These are phyloP conservation scores for Drosophila nebulosa DNA, from an alignment of 1,140 invertebrate species.

Conservation along the genomic window DNA sequence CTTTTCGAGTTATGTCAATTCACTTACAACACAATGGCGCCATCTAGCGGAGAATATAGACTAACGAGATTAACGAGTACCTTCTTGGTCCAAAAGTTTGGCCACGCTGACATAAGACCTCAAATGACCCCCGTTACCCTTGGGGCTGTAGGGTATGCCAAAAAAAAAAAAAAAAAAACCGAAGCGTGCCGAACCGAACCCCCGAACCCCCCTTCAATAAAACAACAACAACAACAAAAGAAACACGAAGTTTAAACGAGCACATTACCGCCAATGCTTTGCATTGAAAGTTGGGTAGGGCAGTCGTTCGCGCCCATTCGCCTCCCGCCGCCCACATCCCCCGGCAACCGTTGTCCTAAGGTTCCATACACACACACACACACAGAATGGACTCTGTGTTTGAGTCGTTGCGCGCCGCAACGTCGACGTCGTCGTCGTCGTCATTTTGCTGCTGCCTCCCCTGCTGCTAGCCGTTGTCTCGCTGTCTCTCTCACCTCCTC, in stretches of 20 bases:
- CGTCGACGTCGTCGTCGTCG: constrained; percentile 24
- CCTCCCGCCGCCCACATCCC: constrained; percentile 10
- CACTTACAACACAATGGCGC: not conserved
- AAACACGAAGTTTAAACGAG: not conserved
- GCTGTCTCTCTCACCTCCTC: not conserved
- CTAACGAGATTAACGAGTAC: not conserved
- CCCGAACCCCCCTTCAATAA: not conserved
- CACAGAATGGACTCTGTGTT: constrained; percentile 6
- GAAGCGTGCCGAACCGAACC: not conserved
- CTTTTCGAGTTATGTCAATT: not conserved
- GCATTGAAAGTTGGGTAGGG: not conserved
- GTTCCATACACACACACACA: constrained; percentile 1
- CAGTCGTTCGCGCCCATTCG: constrained; percentile 3
- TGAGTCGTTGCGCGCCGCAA: constrained; percentile 33
- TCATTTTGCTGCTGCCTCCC: constrained; percentile 6
- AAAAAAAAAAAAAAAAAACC: not conserved
- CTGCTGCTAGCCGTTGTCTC: not conserved
- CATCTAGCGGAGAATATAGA: not conserved
- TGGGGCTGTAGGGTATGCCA: not conserved
- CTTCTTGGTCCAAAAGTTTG: too few relatives aligned
- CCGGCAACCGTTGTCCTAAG: not conserved
- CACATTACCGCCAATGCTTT: not conserved
- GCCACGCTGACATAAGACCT: too few relatives aligned
- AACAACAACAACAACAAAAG: not conserved
- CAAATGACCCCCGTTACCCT: not conserved